Percentiles rank a stretch among this genome's conserved stretches.
phyloP scores from a whole-genome alignment of 2,797 vertebrate species.

The Fistularia tabacaria region DNA sequence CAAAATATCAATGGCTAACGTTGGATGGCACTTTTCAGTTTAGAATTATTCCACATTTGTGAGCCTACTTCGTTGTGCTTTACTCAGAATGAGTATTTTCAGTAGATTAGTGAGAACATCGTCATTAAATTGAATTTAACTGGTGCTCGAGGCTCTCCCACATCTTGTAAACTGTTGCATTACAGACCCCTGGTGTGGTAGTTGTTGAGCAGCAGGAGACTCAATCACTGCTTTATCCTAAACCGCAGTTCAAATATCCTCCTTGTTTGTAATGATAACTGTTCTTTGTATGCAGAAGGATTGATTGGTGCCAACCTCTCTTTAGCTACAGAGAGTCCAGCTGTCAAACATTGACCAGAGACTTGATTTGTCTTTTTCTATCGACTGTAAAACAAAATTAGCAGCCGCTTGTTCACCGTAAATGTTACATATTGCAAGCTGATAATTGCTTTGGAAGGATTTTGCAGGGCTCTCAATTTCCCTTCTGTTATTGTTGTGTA shows the following conservation, averaged over 20 bases:
- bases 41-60: too few species aligned
- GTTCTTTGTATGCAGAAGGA: conserved; percentile 6
- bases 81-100: too few species aligned
- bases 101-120: too few species aligned
- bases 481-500: too few species aligned
- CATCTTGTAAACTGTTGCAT: too few species aligned
- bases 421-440: background rate
- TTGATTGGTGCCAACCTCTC: background rate
- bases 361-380: background rate
- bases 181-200: background rate
- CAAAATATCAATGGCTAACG: too few species aligned
- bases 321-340: background rate
- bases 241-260: conserved; percentile 1
- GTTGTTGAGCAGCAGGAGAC: too few species aligned
- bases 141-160: too few species aligned
- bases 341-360: conserved; percentile 30
- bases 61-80: too few species aligned
- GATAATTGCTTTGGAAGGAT: background rate
- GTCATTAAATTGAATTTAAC: too few species aligned
- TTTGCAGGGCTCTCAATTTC: too few species aligned
- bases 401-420: conserved; percentile 3
- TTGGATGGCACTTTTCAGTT: too few species aligned
- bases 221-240: background rate
- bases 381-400: background rate
- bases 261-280: conserved; percentile 12